Evolutionary conservation across 2,113 vertebrate species (phyloP).

Genomic region (Procavia capensis): DNA sequence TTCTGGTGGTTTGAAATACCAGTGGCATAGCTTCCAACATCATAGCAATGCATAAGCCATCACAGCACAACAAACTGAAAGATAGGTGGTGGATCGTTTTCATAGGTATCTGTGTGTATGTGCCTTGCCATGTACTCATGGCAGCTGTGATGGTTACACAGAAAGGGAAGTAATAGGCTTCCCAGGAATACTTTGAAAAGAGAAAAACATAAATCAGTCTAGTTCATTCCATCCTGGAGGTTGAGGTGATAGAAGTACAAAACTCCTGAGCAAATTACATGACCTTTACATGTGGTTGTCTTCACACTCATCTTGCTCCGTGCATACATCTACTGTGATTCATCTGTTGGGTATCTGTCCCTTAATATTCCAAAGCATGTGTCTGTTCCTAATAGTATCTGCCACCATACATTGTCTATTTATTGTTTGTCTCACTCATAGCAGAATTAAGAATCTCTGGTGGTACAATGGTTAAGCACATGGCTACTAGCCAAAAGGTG

Average conservation of each 20-base stretch:
- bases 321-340: fast-evolving
- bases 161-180: fast-evolving
- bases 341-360: neutral
- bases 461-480: neutral
- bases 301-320: neutral
- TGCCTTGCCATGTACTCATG: neutral
- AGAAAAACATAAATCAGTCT: neutral
- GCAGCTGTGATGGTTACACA: too few species aligned
- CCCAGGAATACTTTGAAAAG: neutral
- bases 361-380: neutral
- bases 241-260: neutral
- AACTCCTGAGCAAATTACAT: neutral
- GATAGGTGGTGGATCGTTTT: neutral
- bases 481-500: neutral
- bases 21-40: neutral
- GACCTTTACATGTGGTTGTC: neutral
- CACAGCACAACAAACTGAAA: neutral
- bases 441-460: neutral
- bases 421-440: neutral
- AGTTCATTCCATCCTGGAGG: neutral
- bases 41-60: neutral
- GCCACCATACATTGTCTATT: neutral
- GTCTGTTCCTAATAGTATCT: neutral
- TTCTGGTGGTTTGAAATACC: neutral
- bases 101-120: fast-evolving